A percentile compares a stretch with the other conserved stretches of the same genome.
Conservation (phyloP, 2,797 vertebrate species). For the Limosa lapponica region DNA sequence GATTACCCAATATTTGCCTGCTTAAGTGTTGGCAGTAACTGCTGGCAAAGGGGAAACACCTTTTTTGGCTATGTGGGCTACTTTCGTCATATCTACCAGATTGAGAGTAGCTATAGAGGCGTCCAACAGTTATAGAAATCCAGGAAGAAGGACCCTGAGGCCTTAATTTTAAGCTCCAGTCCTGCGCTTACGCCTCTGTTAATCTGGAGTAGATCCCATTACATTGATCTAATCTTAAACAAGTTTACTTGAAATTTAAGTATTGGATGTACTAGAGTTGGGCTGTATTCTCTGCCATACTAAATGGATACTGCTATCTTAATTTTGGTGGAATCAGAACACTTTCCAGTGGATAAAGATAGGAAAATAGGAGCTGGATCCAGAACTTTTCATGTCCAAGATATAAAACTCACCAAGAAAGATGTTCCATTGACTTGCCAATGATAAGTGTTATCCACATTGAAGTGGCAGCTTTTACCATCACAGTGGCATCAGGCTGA, state of each 20-base stretch:
- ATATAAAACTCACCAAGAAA: neutral
- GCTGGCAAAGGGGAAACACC: neutral
- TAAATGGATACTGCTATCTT: neutral
- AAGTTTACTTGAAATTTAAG: neutral
- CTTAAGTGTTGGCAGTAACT: neutral
- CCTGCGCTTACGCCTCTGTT: neutral
- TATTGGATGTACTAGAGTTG: neutral
- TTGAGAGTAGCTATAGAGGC: neutral
- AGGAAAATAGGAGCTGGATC: neutral
- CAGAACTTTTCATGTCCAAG: neutral
- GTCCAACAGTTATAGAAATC: neutral
- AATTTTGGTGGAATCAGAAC: neutral
- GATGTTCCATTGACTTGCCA: neutral
- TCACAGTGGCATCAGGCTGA: neutral
- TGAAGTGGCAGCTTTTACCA: neutral
- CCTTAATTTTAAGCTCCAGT: neutral
- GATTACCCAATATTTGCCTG: constrained; percentile 16
- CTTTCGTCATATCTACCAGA: neutral
- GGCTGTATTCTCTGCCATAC: neutral
- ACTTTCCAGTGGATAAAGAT: neutral
- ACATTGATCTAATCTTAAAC: neutral
- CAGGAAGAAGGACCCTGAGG: constrained; percentile 19
- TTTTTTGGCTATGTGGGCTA: neutral
- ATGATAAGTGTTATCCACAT: neutral
- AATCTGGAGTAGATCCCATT: neutral